phyloP scores from a whole-genome alignment of 1,140 invertebrate genomes.

The Calosoma granatense region DNA sequence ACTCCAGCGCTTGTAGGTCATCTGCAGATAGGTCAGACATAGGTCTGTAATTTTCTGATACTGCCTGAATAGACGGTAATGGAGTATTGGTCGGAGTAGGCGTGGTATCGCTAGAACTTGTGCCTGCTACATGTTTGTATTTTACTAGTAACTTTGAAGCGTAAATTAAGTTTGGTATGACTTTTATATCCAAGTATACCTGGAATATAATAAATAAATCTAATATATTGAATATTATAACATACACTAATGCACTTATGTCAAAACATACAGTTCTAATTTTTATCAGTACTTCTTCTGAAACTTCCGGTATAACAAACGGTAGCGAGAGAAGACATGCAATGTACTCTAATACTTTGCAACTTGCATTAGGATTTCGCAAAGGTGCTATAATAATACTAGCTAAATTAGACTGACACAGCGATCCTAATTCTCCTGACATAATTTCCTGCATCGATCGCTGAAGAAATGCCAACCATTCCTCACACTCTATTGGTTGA shows the following conservation, averaged over 20 bases:
- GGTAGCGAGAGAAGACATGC: constrained; percentile 59
- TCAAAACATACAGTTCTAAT: constrained; percentile 42
- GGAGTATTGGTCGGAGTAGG: constrained; percentile 1
- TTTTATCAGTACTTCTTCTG: constrained; percentile 41
- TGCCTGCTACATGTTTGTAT: constrained; percentile 20
- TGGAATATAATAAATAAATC: constrained; percentile 21
- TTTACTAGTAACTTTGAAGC: constrained; percentile 54
- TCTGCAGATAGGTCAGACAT: constrained; percentile 42
- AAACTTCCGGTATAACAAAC: constrained; percentile 46
- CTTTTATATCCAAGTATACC: constrained; percentile 63
- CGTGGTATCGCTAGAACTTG: not conserved
- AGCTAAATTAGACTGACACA: constrained; percentile 61
- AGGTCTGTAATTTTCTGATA: constrained; percentile 25
- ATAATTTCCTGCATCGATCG: constrained; percentile 58
- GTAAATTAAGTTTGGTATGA: constrained; percentile 66
- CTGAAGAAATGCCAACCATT: constrained; percentile 69
- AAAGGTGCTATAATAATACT: constrained; percentile 54
- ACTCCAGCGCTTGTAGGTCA: constrained; percentile 52
- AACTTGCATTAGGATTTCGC: constrained; percentile 49
- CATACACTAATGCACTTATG: no score
- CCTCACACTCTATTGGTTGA: constrained; percentile 66
- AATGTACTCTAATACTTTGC: constrained; percentile 54
- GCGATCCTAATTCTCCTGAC: constrained; percentile 58
- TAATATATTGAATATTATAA: no score
- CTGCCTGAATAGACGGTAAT: not conserved